A percentile compares a stretch with the other conserved stretches of the same genome.
Evolutionary conservation across 2,113 vertebrate genomes (phyloP).

Genomic region (Camelus bactrianus): DNA sequence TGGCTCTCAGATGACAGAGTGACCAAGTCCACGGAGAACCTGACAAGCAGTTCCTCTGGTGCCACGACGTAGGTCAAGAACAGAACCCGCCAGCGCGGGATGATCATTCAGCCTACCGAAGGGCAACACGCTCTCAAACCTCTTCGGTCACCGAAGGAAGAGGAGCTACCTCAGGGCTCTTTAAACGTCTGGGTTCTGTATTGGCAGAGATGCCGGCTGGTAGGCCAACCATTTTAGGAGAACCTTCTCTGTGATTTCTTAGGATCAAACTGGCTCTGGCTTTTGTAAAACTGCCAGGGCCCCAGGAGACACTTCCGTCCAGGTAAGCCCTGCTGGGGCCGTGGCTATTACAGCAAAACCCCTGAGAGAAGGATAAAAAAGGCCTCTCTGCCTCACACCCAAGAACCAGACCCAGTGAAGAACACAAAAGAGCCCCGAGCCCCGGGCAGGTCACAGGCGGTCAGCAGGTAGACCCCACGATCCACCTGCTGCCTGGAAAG

Average conservation of each 20-base stretch:
- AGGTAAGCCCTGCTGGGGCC: background rate
- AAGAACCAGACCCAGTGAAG: background rate
- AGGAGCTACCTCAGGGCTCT: background rate
- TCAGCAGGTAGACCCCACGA: rapidly evolving
- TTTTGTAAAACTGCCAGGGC: background rate
- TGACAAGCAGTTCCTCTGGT: background rate
- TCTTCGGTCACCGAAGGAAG: rapidly evolving
- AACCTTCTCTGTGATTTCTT: background rate
- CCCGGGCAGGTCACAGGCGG: rapidly evolving
- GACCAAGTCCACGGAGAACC: background rate
- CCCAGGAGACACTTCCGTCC: background rate
- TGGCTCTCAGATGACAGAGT: background rate
- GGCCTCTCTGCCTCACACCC: background rate
- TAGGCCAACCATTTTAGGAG: background rate
- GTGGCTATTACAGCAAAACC: background rate
- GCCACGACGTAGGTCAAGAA: background rate
- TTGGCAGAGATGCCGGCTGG: background rate
- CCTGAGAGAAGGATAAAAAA: background rate
- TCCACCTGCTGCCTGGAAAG: rapidly evolving
- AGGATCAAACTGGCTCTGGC: background rate
- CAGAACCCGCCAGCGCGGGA: background rate
- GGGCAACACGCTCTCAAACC: rapidly evolving
- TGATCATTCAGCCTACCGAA: background rate
- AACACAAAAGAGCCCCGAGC: background rate
- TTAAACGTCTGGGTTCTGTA: background rate